Evolutionary conservation across 2,113 vertebrate species (phyloP).

Genomic region (Dromiciops gliroides): DNA sequence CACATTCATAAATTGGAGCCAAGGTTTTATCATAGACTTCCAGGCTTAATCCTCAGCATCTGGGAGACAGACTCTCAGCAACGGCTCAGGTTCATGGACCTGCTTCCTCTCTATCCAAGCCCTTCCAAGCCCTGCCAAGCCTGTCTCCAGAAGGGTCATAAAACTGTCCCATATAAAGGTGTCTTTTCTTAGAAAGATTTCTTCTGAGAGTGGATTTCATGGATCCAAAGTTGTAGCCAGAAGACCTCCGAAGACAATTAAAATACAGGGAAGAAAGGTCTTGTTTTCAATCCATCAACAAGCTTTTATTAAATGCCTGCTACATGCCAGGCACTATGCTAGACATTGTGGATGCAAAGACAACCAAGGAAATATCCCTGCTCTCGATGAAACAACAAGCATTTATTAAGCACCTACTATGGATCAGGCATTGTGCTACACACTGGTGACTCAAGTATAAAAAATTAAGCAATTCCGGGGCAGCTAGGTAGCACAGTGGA

Average conservation of each 20-base stretch:
- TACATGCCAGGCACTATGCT: background rate
- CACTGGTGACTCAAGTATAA: background rate
- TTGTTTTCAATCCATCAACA: background rate
- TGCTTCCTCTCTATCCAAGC: background rate
- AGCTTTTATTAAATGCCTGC: background rate
- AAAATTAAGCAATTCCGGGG: background rate
- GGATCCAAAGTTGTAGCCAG: background rate
- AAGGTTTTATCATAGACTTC: slow-evolving; percentile 13
- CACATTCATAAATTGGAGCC: slow-evolving; percentile 8
- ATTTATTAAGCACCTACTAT: background rate
- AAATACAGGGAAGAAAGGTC: background rate
- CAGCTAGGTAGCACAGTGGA: too few relatives aligned
- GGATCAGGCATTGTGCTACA: background rate
- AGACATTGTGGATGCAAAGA: background rate
- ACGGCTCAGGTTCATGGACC: slow-evolving; percentile 11
- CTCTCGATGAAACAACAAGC: background rate
- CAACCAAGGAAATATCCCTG: background rate
- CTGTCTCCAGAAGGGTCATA: background rate
- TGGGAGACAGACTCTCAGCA: background rate
- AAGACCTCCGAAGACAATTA: background rate
- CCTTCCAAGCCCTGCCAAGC: background rate
- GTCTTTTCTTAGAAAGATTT: background rate
- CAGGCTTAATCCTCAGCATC: background rate
- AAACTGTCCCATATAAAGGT: background rate
- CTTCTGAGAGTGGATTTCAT: background rate